Evolutionary conservation across 1,140 invertebrate genomes (phyloP).

Genomic region (Thrips palmi): DNA sequence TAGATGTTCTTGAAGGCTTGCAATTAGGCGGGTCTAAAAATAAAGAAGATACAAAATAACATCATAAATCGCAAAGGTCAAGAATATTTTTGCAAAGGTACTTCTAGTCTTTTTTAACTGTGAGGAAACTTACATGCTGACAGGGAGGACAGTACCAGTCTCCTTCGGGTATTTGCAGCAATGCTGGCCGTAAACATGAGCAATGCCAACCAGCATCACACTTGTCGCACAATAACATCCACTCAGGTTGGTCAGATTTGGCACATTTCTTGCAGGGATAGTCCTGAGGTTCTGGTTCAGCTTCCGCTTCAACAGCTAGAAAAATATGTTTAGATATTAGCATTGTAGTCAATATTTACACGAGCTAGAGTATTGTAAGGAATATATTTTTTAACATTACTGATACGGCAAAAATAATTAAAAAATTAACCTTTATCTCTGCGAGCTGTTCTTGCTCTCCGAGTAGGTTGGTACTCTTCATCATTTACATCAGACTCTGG

Average conservation of each 20-base stretch:
- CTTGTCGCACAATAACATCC: conserved; percentile 85
- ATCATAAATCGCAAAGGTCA: neutral
- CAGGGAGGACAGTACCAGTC: conserved; percentile 96
- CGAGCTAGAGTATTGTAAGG: conserved; percentile 5
- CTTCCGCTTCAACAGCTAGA: conserved; percentile 20
- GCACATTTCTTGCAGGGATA: conserved; percentile 68
- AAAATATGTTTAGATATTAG: too few species aligned
- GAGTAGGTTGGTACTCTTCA: conserved; percentile 34
- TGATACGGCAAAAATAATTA: conserved; percentile 4
- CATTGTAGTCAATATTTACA: too few species aligned
- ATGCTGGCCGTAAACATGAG: conserved; percentile 72
- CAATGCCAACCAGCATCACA: conserved; percentile 93
- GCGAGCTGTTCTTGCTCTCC: conserved; percentile 47
- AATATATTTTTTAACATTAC: neutral
- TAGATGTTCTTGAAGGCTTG: conserved; percentile 36
- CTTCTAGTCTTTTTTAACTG: neutral
- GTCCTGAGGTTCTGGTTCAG: conserved; percentile 32
- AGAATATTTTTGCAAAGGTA: neutral
- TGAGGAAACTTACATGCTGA: conserved; percentile 45
- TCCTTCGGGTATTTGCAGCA: conserved; percentile 86
- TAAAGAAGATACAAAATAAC: conserved; percentile 11
- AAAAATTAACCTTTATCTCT: conserved; percentile 22
- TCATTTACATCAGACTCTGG: conserved; percentile 49
- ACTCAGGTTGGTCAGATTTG: conserved; percentile 82
- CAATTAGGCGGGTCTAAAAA: conserved; percentile 39